Conservation (phyloP, 1,140 invertebrate species). For the Leptonema lineaticorne region DNA sequence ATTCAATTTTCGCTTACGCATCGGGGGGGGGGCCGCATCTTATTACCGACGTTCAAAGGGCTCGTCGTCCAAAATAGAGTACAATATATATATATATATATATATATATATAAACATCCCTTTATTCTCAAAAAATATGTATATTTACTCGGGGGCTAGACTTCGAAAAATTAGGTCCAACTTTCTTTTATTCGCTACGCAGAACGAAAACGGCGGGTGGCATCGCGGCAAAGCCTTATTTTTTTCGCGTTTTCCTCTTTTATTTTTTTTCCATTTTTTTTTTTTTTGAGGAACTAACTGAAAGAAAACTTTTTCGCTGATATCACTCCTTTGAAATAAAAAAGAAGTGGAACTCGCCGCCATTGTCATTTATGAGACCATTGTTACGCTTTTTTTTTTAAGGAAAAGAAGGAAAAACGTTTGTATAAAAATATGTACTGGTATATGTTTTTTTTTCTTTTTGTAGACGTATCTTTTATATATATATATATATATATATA, state of each 20-base stretch:
- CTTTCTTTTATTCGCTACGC: constrained; percentile 1
- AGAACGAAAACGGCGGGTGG: background rate
- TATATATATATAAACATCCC: background rate
- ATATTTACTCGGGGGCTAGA: constrained; percentile 8
- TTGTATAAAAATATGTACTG: background rate
- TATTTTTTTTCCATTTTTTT: too few species aligned
- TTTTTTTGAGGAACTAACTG: too few species aligned
- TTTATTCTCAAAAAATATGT: constrained; percentile 16
- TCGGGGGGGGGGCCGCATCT: background rate
- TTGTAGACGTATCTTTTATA: too few species aligned
- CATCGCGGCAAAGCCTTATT: background rate
- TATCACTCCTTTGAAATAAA: constrained; percentile 17
- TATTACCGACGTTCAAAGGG: background rate
- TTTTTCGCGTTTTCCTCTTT: background rate
- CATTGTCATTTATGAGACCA: constrained; percentile 14
- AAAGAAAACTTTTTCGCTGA: constrained; percentile 7
- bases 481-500: too few species aligned
- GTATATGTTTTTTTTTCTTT: background rate
- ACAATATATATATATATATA: too few species aligned
- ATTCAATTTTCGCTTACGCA: background rate
- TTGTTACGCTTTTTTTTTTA: constrained; percentile 1
- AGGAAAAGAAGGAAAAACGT: background rate
- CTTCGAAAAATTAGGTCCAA: constrained; percentile 13
- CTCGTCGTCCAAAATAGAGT: too few species aligned
- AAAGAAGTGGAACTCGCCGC: constrained; percentile 7